Percentiles rank a stretch among this genome's conserved stretches.
phyloP scores from a whole-genome alignment of 2,888 invertebrate genomes.

The Stenolophus ochropezus region DNA sequence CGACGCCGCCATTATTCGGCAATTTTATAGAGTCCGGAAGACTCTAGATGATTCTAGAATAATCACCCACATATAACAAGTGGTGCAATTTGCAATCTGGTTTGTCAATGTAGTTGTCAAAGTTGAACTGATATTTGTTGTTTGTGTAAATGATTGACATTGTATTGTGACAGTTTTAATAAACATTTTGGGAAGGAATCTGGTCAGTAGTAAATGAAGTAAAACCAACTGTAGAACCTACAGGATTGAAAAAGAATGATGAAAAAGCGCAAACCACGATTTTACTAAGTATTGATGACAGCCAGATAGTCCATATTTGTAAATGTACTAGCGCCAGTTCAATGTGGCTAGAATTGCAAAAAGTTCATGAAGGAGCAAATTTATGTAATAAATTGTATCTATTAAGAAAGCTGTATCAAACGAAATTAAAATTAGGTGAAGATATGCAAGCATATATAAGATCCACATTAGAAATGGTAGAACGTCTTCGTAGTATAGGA shows the following conservation, averaged over 20 bases:
- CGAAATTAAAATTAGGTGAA: neutral
- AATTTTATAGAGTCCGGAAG: too few relatives aligned
- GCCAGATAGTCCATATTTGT: slow-evolving; percentile 31
- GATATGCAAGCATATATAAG: slow-evolving; percentile 22
- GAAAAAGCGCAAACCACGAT: slow-evolving; percentile 39
- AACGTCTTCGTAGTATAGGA: slow-evolving; percentile 22
- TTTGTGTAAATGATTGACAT: too few relatives aligned
- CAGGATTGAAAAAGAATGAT: slow-evolving; percentile 8
- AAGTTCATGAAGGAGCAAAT: slow-evolving; percentile 46
- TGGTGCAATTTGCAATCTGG: too few relatives aligned
- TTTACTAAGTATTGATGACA: slow-evolving; percentile 37
- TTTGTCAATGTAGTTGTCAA: too few relatives aligned
- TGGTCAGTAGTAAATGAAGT: slow-evolving; percentile 20
- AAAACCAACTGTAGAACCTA: slow-evolving; percentile 3
- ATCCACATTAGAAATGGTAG: neutral
- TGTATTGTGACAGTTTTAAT: too few relatives aligned
- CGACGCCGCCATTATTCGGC: too few relatives aligned
- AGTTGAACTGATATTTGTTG: too few relatives aligned
- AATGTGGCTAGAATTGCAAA: slow-evolving; percentile 20
- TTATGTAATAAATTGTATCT: slow-evolving; percentile 35
- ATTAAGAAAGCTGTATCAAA: slow-evolving; percentile 19
- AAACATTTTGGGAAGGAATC: slow-evolving; percentile 33
- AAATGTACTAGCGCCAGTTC: slow-evolving; percentile 7
- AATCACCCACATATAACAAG: too few relatives aligned
- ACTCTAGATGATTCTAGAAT: too few relatives aligned